Evolutionary conservation across 1,140 invertebrate species (phyloP).

Genomic region (Aphelenchoides besseyi): DNA sequence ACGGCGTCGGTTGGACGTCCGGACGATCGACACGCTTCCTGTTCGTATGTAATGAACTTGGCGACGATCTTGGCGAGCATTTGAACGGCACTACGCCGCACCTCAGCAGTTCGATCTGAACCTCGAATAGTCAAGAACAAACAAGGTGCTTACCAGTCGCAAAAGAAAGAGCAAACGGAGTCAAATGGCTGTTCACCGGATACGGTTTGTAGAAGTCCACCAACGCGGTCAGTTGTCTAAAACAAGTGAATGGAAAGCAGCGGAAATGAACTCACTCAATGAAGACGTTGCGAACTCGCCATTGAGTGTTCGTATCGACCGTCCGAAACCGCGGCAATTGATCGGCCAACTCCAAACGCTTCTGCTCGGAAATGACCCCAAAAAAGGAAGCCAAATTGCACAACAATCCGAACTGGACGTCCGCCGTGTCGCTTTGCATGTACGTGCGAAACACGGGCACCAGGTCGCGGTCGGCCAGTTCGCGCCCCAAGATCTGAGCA

Average conservation of each 20-base stretch:
- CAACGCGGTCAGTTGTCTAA: constrained; percentile 3
- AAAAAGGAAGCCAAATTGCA: background rate
- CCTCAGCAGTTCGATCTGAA: constrained; percentile 7
- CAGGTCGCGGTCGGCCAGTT: background rate
- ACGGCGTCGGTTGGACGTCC: background rate
- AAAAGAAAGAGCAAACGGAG: constrained; percentile 15
- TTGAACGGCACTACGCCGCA: background rate
- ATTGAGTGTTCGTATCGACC: background rate
- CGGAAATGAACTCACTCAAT: constrained; percentile 12
- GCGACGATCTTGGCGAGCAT: constrained; percentile 10
- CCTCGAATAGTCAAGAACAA: background rate
- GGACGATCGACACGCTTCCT: background rate
- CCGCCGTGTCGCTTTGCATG: background rate
- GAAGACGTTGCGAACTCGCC: constrained; percentile 7
- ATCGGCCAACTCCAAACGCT: background rate
- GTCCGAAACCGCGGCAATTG: constrained; percentile 3
- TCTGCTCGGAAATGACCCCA: background rate
- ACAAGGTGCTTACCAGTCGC: background rate
- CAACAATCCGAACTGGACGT: constrained; percentile 6
- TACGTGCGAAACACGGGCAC: constrained; percentile 17
- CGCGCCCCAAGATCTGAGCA: constrained; percentile 8
- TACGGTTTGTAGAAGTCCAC: constrained; percentile 8
- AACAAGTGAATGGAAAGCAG: constrained; percentile 5
- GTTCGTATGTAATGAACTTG: background rate
- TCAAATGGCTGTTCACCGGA: background rate